phyloP scores from a whole-genome alignment of 1,140 invertebrate species.

The Plectrocnemia conspersa region DNA sequence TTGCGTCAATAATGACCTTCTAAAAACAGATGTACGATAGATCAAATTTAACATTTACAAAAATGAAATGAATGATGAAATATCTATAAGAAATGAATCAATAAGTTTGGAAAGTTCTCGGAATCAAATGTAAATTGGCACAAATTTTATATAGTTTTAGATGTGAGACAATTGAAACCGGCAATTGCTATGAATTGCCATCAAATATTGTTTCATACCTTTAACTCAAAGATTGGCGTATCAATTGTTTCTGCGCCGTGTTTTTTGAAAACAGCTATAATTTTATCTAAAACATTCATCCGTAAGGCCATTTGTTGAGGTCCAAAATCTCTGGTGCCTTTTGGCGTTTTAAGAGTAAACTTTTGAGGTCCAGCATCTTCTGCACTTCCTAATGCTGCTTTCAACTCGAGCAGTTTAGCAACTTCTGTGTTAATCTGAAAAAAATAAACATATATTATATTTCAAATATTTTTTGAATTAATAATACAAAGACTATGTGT shows the following conservation, averaged over 20 bases:
- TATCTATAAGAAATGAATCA: too few species aligned
- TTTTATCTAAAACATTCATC: conserved; percentile 82
- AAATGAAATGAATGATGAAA: neutral
- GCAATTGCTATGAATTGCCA: neutral
- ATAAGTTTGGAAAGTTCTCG: neutral
- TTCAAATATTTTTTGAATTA: neutral
- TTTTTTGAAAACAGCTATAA: conserved; percentile 87
- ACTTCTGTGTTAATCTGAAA: conserved; percentile 77
- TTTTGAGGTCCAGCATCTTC: conserved; percentile 61
- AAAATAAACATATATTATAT: conserved; percentile 20
- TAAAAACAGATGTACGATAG: too few species aligned
- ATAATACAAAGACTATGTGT: neutral
- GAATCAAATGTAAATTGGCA: neutral
- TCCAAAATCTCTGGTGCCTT: conserved; percentile 94
- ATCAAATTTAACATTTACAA: neutral
- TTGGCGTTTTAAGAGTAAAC: conserved; percentile 85
- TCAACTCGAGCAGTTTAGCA: conserved; percentile 71
- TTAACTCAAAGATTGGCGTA: conserved; percentile 98
- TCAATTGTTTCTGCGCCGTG: conserved; percentile 99
- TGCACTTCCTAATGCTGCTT: conserved; percentile 63
- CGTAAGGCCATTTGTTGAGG: conserved; percentile 93
- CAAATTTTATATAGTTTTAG: neutral
- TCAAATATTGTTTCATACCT: conserved; percentile 57
- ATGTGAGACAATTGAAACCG: neutral
- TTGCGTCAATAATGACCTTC: too few species aligned